phyloP scores from a whole-genome alignment of 2,797 vertebrate species.

The Anguilla obscura region DNA sequence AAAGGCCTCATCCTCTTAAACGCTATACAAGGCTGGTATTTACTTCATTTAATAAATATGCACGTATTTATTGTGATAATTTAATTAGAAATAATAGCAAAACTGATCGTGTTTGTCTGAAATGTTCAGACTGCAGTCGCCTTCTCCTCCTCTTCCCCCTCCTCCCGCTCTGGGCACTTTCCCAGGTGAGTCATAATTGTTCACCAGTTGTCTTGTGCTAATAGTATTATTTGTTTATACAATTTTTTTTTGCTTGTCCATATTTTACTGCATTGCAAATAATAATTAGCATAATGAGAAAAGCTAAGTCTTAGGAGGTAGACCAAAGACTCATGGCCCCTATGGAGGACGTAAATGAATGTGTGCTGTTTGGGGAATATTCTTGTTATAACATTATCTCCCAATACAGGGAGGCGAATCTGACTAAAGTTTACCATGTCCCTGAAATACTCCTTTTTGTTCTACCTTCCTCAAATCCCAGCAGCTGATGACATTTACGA shows the following conservation, averaged over 20 bases:
- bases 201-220: background rate
- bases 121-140: background rate
- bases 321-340: no score
- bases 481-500: slow-evolving; percentile 64
- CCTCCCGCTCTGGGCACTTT: background rate
- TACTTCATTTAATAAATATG: no score
- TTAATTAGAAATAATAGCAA: background rate
- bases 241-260: background rate
- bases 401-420: no score
- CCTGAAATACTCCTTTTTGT: background rate
- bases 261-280: background rate
- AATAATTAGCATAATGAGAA: background rate
- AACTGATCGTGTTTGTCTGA: slow-evolving; percentile 6
- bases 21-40: no score
- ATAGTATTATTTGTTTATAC: background rate
- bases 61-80: no score
- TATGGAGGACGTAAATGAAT: background rate
- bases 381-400: no score
- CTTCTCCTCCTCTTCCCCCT: background rate
- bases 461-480: background rate
- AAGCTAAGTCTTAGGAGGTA: no score
- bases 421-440: background rate
- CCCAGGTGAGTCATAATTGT: background rate
- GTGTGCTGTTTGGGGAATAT: no score
- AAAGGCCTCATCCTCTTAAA: background rate